Evolutionary conservation across 2,797 vertebrate genomes (phyloP).

Genomic region (Pteronotus mesoamericanus): DNA sequence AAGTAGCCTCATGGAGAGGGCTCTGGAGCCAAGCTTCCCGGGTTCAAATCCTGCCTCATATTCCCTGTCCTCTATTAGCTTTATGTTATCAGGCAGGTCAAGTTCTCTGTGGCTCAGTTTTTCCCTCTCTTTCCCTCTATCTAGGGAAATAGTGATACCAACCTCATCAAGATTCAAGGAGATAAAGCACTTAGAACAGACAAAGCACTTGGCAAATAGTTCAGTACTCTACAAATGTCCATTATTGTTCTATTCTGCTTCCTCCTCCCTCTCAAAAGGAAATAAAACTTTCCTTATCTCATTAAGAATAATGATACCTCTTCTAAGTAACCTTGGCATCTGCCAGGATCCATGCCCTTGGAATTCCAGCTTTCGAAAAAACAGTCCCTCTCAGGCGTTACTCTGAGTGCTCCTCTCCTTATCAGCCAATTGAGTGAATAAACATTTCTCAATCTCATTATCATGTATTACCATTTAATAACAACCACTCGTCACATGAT

Average conservation of each 20-base stretch:
- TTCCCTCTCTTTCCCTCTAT: neutral
- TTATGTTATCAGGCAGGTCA: neutral
- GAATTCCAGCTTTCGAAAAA: neutral
- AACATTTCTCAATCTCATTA: neutral
- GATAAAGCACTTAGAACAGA: neutral
- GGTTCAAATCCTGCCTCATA: neutral
- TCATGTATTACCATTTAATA: constrained; percentile 26
- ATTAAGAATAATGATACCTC: neutral
- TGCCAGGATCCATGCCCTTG: neutral
- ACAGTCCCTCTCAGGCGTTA: neutral
- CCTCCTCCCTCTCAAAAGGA: neutral
- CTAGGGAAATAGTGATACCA: neutral
- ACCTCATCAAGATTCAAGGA: neutral
- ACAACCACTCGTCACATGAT: neutral
- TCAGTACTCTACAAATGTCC: neutral
- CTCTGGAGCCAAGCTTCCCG: neutral
- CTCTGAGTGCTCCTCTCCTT: neutral
- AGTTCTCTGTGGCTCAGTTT: neutral
- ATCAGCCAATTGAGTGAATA: neutral
- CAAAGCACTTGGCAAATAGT: neutral
- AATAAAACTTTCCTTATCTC: neutral
- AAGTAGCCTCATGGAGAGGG: neutral
- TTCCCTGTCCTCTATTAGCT: neutral
- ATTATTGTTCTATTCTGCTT: neutral
- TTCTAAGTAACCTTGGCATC: neutral